Base-by-base conservation (phyloP, 2,888 invertebrate genomes). In the Lomographa bimaculata region DNA sequence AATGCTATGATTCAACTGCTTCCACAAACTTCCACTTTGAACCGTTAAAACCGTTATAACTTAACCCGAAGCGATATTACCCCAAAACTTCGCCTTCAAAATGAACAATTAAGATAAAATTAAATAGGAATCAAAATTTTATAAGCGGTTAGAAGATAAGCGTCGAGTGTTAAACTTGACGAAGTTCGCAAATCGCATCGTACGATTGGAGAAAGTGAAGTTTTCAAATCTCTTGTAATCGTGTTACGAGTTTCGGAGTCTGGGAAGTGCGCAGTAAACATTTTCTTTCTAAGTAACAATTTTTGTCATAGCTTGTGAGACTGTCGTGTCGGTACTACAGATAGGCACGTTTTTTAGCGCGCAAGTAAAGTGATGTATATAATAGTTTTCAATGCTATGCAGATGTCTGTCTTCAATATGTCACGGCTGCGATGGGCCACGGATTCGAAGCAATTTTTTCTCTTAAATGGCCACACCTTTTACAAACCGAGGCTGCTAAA, bases 61-160 rank as follows among this genome's bases (percentile, higher is more conserved):
- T 62, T 68, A 70, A 70, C 67, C 62, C 58, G 54, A 69, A 75
- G 72, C 69, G 73, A 74, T 78, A 74, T 74, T 73, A 50, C 59
- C 62, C 57, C 65, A 79, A 83, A 83, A 83, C 65, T 82, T 77
- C 68, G 60, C 69, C 73, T 80, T 79, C 68, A 82, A 78, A 73
- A 76, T 79, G 64, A 75, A 78, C 77, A 78, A 79, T 85, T 76
- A 82, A 82, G 83, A 84, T 84, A 81, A 83, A 80, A 84, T 84
- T 80, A 80, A 76, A 77, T 75, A 76, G 73, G 71, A 84, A 85
- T 85, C 84, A 80, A 83, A 83, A 86, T 83, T 80, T 82, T 82
- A 80, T 80, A 81, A 84, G 78, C 76, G 77, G 72, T 79, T 69
- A 59, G 57, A 71, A 83, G 85, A 87, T 86, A 85, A 85, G 79